Evolutionary conservation across 1,140 invertebrate species (phyloP).

Genomic region (Hyphantria cunea): DNA sequence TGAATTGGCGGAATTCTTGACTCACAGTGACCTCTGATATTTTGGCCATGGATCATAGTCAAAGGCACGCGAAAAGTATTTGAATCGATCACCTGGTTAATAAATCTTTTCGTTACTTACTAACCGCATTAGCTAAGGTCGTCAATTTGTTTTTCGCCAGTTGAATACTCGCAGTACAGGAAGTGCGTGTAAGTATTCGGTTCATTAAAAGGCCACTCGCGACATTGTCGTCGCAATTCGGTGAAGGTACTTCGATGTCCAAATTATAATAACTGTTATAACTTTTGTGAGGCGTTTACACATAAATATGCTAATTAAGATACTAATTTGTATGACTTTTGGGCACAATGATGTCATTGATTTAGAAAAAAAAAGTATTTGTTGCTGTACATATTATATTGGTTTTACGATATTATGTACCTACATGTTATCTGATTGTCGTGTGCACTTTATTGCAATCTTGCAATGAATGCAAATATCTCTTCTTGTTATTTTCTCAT

Average conservation of each 20-base stretch:
- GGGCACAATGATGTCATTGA: constrained; percentile 28
- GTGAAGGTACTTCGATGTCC: constrained; percentile 32
- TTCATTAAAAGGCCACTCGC: constrained; percentile 38
- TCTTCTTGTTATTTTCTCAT: constrained; percentile 37
- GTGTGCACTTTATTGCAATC: constrained; percentile 30
- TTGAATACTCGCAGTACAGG: constrained; percentile 50
- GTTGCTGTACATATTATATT: constrained; percentile 26
- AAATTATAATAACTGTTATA: constrained; percentile 35
- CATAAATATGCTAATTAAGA: constrained; percentile 32
- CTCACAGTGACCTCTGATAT: too few species aligned
- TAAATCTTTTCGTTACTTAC: too few species aligned
- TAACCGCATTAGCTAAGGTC: too few species aligned
- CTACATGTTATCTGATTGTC: constrained; percentile 11
- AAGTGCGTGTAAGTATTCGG: constrained; percentile 72
- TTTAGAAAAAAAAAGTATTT: constrained; percentile 39
- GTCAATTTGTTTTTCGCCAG: constrained; percentile 43
- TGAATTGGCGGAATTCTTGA: too few species aligned
- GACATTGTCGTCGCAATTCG: constrained; percentile 33
- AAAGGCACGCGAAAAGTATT: constrained; percentile 37
- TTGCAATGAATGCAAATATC: constrained; percentile 32
- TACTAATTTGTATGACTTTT: constrained; percentile 29
- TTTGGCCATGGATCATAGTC: constrained; percentile 48
- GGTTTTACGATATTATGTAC: constrained; percentile 22
- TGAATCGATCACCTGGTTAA: too few species aligned
- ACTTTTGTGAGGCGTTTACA: constrained; percentile 5